These are phyloP conservation scores for Aspidiotus destructor DNA, from an alignment of 2,888 invertebrate species.

Conservation along the genomic window DNA sequence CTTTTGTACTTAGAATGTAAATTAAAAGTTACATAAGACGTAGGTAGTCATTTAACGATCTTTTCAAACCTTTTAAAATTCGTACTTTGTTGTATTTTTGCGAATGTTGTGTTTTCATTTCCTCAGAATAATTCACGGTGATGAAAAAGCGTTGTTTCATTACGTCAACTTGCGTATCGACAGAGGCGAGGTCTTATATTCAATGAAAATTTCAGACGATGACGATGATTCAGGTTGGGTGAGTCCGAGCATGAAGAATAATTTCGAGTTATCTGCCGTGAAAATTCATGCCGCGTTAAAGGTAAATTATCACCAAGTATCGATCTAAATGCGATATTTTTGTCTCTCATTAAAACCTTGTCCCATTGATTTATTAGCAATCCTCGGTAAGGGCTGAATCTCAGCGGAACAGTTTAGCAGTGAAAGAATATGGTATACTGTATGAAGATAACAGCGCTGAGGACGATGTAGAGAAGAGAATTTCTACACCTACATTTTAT, in stretches of 20 bases:
- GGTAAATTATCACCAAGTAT: conserved; percentile 5
- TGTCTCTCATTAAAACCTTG: neutral
- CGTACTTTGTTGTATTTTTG: too few relatives aligned
- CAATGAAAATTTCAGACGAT: conserved; percentile 10
- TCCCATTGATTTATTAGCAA: conserved; percentile 3
- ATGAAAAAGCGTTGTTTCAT: conserved; percentile 32
- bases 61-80: too few relatives aligned
- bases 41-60: too few relatives aligned
- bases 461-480: conserved; percentile 34
- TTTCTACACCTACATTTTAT: conserved; percentile 46
- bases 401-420: conserved; percentile 14
- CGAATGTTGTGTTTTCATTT: neutral
- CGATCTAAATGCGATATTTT: neutral
- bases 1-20: too few relatives aligned
- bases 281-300: conserved; percentile 16
- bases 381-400: conserved; percentile 5
- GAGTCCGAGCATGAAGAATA: conserved; percentile 2
- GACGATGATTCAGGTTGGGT: conserved; percentile 9
- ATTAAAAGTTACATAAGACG: too few relatives aligned
- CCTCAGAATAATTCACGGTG: conserved; percentile 32
- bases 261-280: conserved; percentile 9
- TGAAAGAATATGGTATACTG: conserved; percentile 63
- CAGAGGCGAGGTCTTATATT: conserved; percentile 32
- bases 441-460: conserved; percentile 50
- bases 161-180: conserved; percentile 31